Evolutionary conservation across 2,888 invertebrate genomes (phyloP), one percentile per base, ranked within the genome.

Genomic region (Ormyrus pomaceus): DNA sequence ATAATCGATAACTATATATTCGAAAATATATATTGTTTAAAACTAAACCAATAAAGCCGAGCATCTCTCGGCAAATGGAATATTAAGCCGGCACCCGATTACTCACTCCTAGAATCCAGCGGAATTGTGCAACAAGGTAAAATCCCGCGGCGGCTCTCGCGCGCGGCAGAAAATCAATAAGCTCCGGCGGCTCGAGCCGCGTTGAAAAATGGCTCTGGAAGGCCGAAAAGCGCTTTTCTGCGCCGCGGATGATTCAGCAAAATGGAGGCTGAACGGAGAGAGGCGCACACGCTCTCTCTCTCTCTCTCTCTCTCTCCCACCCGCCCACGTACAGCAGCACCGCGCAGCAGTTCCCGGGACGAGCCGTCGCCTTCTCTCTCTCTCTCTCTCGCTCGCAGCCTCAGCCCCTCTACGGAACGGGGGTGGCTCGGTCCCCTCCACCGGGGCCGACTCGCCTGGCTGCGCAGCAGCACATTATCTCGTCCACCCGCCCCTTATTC

Each of bases 241-340:
- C 59, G 50, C 10, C 45, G 53, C 56, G 55, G 72, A 62, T 72
- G 78, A 74, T 71, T 80, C 80, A 78, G 78, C 80, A 80, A 82
- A 82, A 80, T 82, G 80, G 80, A 82, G 82, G 79, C 82, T 80
- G 80, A 79, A 74, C 77, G 59, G 58, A 51, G 13, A 59, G 34
- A 4, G 34, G 61, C 56, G 11, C n/a, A 2, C 34, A 1, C 64
- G 11, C 13, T 71, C 50, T 71, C 70, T 50, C 76, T 70, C 58
- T 71, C 50, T 71, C 70, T 50, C 76, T 70, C 58, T 50, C 34
- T 45, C 53, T 13, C 65, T 6, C 46, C 34, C 34, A 34, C 34
- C 34, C 34, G 34, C 34, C 34, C 34, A 34, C 34, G 34, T 34
- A 34, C 34, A 34, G 2, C 34, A 4, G 4, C 34, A 34, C 34